Percentiles rank a stretch among this genome's conserved stretches.
phyloP scores from a whole-genome alignment of 1,140 invertebrate genomes.

The Penaeus vannamei region DNA sequence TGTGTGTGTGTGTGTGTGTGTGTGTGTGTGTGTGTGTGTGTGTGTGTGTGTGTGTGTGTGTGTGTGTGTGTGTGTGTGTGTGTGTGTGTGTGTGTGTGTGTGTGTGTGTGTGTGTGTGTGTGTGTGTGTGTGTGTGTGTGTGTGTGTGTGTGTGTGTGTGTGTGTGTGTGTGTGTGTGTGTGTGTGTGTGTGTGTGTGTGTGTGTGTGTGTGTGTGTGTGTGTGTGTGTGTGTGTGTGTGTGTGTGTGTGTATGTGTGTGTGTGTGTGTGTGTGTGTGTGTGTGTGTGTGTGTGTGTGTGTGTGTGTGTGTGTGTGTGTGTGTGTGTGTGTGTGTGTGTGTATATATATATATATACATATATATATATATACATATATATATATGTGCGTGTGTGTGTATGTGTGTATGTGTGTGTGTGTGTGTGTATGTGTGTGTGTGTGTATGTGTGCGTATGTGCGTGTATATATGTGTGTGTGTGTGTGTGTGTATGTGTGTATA shows the following conservation, averaged over 20 bases:
- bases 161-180: no score
- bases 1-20: neutral
- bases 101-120: no score
- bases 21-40: neutral
- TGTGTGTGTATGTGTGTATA: neutral
- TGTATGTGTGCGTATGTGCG: neutral
- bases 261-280: neutral
- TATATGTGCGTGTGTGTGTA: neutral
- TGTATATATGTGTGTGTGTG: constrained; percentile 2
- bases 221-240: no score
- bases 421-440: neutral
- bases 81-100: no score
- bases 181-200: no score
- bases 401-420: neutral
- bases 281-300: neutral
- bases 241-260: no score
- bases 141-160: no score
- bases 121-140: no score
- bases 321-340: neutral
- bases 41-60: no score
- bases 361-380: constrained; percentile 19
- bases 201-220: no score
- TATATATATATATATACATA: constrained; percentile 19
- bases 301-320: neutral
- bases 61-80: no score